Conservation (phyloP, 30 jellyfish, hydroid and myxozoan genomes). For the Phacellophora camtschatica region DNA sequence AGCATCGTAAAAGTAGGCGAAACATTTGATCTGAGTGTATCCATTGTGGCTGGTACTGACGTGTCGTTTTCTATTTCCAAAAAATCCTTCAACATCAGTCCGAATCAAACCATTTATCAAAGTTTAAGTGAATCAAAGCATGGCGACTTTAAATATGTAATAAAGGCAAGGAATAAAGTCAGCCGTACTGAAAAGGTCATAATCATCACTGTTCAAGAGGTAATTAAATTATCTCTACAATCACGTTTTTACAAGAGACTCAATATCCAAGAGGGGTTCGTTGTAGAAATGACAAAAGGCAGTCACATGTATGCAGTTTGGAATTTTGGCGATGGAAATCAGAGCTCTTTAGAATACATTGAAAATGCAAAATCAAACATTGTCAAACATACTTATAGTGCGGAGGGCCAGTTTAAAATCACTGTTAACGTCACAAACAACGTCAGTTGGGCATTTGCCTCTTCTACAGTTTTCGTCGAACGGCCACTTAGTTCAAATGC, state of each 20-base stretch:
- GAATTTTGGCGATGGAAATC: constrained; percentile 57
- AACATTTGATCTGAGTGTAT: background rate
- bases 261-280: background rate
- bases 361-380: background rate
- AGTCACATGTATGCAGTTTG: constrained; percentile 32
- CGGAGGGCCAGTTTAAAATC: constrained; percentile 39
- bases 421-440: constrained; percentile 30
- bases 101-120: background rate
- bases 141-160: background rate
- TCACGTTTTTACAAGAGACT: background rate
- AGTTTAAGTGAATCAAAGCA: background rate
- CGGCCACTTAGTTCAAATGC: constrained; percentile 9
- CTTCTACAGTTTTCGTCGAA: constrained; percentile 39
- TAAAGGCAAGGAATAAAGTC: constrained; percentile 14
- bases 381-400: background rate
- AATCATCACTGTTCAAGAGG: constrained; percentile 6
- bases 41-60: constrained; percentile 25
- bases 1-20: constrained; percentile 18
- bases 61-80: background rate
- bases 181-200: background rate
- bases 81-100: background rate
- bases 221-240: background rate
- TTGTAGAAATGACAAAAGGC: background rate
- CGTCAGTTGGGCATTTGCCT: constrained; percentile 6
- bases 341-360: constrained; percentile 12